Percentiles rank a stretch among this genome's conserved stretches.
Conservation (phyloP, 2,113 vertebrate genomes). For the Myocastor coypus region DNA sequence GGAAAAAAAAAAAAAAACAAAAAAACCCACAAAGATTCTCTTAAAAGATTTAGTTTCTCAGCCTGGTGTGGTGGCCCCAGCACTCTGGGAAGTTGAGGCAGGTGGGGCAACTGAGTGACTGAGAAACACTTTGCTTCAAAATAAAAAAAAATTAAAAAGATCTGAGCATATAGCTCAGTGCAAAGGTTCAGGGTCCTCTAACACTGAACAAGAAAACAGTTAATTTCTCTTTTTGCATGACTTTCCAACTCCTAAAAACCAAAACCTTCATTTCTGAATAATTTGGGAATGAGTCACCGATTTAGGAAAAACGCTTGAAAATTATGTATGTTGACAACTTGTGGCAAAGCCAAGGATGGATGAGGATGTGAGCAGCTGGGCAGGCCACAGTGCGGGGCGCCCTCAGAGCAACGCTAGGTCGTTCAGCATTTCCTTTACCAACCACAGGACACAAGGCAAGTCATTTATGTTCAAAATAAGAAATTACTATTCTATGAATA, state of each 20-base stretch:
- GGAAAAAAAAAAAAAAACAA: too few species aligned
- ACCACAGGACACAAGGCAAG: neutral
- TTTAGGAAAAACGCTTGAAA: neutral
- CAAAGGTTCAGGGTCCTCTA: neutral
- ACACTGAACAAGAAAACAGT: neutral
- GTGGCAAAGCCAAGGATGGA: neutral
- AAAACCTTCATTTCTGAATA: neutral
- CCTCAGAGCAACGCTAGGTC: neutral
- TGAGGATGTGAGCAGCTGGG: neutral
- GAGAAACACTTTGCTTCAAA: neutral
- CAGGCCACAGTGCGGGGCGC: neutral
- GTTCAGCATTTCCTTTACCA: neutral
- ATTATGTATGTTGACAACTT: neutral
- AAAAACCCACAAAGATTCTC: neutral
- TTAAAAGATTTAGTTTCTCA: neutral
- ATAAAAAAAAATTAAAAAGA: neutral
- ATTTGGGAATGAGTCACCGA: neutral
- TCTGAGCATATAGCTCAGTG: neutral
- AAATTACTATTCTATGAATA: neutral
- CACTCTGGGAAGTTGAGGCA: neutral
- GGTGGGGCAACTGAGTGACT: neutral
- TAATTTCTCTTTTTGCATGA: neutral
- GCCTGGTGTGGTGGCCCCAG: too few species aligned
- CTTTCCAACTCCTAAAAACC: conserved; percentile 44
- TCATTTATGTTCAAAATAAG: neutral